These are phyloP conservation scores for Plebejus argus DNA, from an alignment of 2,888 invertebrate genomes.

Conservation along the genomic window DNA sequence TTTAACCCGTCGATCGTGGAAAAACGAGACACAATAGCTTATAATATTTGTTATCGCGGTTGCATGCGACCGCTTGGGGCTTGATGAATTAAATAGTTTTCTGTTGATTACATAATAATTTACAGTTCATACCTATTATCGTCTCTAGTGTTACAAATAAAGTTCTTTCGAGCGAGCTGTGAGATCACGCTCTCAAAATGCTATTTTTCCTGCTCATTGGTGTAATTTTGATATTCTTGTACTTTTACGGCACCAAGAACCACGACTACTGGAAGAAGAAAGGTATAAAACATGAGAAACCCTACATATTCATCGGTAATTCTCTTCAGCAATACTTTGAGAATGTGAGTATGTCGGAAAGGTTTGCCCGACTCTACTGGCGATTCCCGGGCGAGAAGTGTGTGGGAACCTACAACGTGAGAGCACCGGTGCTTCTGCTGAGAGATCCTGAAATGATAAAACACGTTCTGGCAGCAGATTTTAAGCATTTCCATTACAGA, in stretches of 20 bases:
- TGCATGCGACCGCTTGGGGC: no score
- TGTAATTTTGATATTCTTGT: slow-evolving; percentile 43
- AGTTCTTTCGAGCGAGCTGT: background rate
- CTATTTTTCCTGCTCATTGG: slow-evolving; percentile 46
- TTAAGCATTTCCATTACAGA: slow-evolving; percentile 54
- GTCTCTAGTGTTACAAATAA: background rate
- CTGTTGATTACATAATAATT: background rate
- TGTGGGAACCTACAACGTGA: slow-evolving; percentile 63
- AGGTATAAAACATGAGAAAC: slow-evolving; percentile 11
- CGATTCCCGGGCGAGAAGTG: slow-evolving; percentile 66
- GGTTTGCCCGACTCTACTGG: slow-evolving; percentile 49
- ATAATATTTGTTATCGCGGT: no score
- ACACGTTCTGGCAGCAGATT: slow-evolving; percentile 56
- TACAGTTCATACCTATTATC: background rate
- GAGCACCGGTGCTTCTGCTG: slow-evolving; percentile 56
- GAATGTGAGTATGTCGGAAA: slow-evolving; percentile 61
- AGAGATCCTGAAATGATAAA: slow-evolving; percentile 58
- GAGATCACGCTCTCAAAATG: slow-evolving; percentile 45
- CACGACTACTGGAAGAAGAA: slow-evolving; percentile 21
- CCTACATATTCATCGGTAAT: slow-evolving; percentile 40
- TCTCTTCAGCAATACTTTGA: slow-evolving; percentile 60
- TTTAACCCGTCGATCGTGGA: no score
- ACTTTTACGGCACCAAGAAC: slow-evolving; percentile 17
- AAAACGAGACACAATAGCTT: no score
- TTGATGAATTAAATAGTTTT: no score